Base-by-base conservation (phyloP, 2,113 vertebrate genomes). In the Halichoeres trimaculatus region DNA sequence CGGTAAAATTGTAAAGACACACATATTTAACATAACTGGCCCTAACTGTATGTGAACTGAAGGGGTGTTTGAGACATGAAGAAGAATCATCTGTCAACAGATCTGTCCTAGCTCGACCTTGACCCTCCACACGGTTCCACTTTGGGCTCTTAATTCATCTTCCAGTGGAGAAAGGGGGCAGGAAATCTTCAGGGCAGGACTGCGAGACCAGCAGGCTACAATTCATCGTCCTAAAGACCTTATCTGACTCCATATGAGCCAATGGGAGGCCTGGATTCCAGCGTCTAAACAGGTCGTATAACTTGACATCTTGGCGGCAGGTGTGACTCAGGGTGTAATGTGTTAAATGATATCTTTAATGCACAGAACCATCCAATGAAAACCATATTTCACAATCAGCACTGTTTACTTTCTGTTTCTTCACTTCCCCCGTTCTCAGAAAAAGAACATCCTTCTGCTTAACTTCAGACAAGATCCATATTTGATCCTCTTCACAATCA, bases 1-100 rank as follows among this genome's bases (percentile, higher is more conserved):
- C n/a, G 59, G 30, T 8, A 14, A 75, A 68, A 67, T 53, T 36
- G 24, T 4, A 16, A 12, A 53, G 47, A 58, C 54, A 62, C 64
- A 57, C 38, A 43, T n/a, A n/a, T n/a, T n/a, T n/a, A n/a, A n/a
- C n/a, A n/a, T n/a, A n/a, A n/a, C n/a, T n/a, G n/a, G n/a, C n/a
- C n/a, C n/a, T n/a, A n/a, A n/a, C n/a, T n/a, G n/a, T 10, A 71
- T 22, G 14, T 11, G n/a, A 36, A 60, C 20, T 76, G 22, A 43
- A 4, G 5, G 41, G 13, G 40, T 13, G 7, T 16, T 13, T 62
- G 36, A 61, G 36, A 53, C 14, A 34, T 59, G 43, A 4, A 45
- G 14, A 2, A 10, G 4, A 16, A 26, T 19, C 2, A 1, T 40
- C 35, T 8, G 7, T 24, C 20, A 24, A 20, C 51, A 17, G 20